Evolutionary conservation across 37 sponge, comb jelly and placozoan species (phyloP), one percentile per base, ranked within the genome.

Genomic region (Halichondria panicea): DNA sequence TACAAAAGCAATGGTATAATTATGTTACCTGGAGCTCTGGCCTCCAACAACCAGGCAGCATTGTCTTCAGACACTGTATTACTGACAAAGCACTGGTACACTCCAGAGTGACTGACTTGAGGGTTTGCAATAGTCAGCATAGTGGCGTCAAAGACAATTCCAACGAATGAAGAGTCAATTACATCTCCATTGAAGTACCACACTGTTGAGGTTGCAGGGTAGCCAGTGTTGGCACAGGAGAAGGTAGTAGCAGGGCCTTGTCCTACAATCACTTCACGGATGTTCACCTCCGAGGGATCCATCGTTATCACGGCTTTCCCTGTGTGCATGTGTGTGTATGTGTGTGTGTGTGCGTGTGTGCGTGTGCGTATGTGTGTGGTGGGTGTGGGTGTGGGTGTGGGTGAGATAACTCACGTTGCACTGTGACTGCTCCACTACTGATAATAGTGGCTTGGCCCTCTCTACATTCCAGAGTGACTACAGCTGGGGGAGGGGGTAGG

Each of bases 1-100:
- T n/a, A n/a, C 13, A 34, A 28, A 28, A 70, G n/a, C 32, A 25
- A 58, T 60, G 19, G 31, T 11, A 45, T n/a, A n/a, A n/a, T n/a
- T 22, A 39, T 53, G 76, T 73, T 40, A 88, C 88, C n/a, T 54
- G 82, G 59, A 0, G 32, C 63, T 45, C 82, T 56, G 19, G 81
- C 82, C 55, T 69, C 43, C 24, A 88, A 66, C 35, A 58, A 34
- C 82, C 82, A 80, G 13, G 70, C 70, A 21, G 43, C 33, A 19
- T 6, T 30, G 27, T 48, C 53, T 22, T 4, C 7, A 4, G 38
- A 72, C 50, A 55, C 33, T 22, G 9, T 56, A 63, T 81, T 81
- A 52, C 28, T 53, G 7, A 28, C 82, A 53, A 81, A 63, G 44
- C 88, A 88, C 76, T 88, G 88, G 71, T 81, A 88, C 63, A 88